These are phyloP conservation scores for Tetheella fluctuosa DNA, from an alignment of 2,888 invertebrate genomes.

Conservation along the genomic window DNA sequence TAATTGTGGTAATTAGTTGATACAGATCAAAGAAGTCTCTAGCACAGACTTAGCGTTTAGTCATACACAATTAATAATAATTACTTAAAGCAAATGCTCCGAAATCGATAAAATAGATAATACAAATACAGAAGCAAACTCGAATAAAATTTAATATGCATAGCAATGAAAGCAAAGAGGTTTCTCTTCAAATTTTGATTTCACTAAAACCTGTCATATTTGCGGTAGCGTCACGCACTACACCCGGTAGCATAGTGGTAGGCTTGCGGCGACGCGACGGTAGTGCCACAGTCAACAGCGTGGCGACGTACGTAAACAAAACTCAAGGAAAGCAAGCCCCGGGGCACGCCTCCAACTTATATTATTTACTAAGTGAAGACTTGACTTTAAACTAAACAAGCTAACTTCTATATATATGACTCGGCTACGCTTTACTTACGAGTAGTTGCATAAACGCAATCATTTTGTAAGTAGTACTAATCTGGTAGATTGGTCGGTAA, in stretches of 20 bases:
- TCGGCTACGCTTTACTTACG: conserved; percentile 30
- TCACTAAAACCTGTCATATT: conserved; percentile 60
- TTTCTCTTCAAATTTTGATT: conserved; percentile 65
- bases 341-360: conserved; percentile 53
- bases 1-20: too few species aligned
- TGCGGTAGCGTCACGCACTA: conserved; percentile 39
- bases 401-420: conserved; percentile 51
- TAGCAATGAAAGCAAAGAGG: conserved; percentile 39
- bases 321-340: conserved; percentile 59
- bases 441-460: conserved; percentile 26
- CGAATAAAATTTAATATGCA: conserved; percentile 44
- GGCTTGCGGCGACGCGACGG: conserved; percentile 24
- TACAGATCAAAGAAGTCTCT: too few species aligned
- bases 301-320: conserved; percentile 58
- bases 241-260: conserved; percentile 25
- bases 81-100: conserved; percentile 7
- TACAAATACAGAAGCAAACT: conserved; percentile 34
- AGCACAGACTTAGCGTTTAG: too few species aligned
- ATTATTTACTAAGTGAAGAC: conserved; percentile 63
- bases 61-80: too few species aligned
- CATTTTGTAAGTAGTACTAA: background rate
- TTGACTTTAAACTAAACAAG: conserved; percentile 59
- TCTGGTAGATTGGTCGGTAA: background rate
- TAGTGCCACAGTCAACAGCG: conserved; percentile 50
- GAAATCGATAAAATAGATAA: conserved; percentile 22